Evolutionary conservation across 2,113 vertebrate genomes (phyloP), one percentile per base, ranked within the genome.

Genomic region (Hystrix brachyura): DNA sequence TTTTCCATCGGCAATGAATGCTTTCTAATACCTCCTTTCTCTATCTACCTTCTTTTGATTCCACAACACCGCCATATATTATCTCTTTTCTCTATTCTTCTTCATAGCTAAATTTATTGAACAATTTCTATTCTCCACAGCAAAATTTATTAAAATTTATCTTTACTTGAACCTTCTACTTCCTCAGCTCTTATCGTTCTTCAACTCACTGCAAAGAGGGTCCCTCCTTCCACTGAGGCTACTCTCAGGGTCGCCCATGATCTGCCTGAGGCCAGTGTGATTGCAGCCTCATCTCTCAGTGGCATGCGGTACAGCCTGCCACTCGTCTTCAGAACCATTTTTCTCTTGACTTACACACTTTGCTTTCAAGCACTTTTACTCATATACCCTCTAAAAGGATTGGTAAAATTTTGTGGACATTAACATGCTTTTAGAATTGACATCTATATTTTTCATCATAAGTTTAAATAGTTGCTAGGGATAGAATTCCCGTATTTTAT

Each of bases 401-500:
- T 87, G 82, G 57, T 81, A 87, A 92, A 81, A 85, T 80, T 93
- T 90, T 97, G 60, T 88, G 95, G 71, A 72, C 10, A 1, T 18
- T 88, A 81, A 78, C 15, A 90, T 27, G 72, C 4, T 83, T 97
- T 91, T 59, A 86, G 82, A 97, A 76, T 89, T 95, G 86, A 87
- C n/a, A 82, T 78, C 48, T 94, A 34, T 91, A 86, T 87, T 92
- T 94, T 93, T 96, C 53, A 90, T 59, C 15, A 1, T 88, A 79
- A 69, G 80, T 93, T 97, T 91, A 97, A 96, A 91, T 82, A 91
- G 79, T 96, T 96, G 79, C 27, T 69, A 88, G 23, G 51, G 65
- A 91, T 87, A 96, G 89, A 94, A 74, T 89, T 92, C 92, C 91
- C n/a, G 57, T n/a, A 86, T 59, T 71, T 94, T 97, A 89, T 88